phyloP scores from a whole-genome alignment of 2,113 vertebrate species.

The Scytalopus superciliaris region DNA sequence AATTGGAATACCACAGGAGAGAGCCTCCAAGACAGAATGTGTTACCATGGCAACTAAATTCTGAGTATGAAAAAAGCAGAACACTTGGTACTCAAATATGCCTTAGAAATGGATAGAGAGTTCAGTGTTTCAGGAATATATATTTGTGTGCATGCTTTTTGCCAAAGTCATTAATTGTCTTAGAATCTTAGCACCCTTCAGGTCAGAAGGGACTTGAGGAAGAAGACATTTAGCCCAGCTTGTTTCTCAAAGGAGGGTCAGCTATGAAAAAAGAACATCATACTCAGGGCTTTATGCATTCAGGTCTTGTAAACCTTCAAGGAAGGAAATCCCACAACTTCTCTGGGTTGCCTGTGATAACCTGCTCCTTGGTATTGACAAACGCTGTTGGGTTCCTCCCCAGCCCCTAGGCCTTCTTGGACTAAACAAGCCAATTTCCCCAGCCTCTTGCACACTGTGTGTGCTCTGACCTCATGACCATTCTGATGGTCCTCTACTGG shows the following conservation, averaged over 20 bases:
- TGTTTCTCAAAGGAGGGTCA: background rate
- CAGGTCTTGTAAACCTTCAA: background rate
- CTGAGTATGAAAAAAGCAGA: background rate
- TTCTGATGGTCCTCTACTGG: background rate
- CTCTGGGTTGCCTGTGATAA: background rate
- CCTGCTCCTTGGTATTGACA: background rate
- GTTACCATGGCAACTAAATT: conserved; percentile 66
- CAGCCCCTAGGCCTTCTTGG: too few relatives aligned
- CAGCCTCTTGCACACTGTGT: background rate
- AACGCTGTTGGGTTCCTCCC: background rate
- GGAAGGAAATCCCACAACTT: background rate
- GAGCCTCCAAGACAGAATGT: background rate
- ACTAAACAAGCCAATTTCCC: background rate
- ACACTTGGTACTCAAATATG: conserved; percentile 3
- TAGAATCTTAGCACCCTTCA: background rate
- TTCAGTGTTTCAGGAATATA: background rate
- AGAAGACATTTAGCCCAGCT: background rate
- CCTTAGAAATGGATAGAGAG: conserved; percentile 29
- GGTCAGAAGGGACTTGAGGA: background rate
- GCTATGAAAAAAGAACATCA: background rate
- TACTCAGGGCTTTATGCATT: background rate
- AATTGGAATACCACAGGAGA: background rate
- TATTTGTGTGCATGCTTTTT: conserved; percentile 11
- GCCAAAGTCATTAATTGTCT: background rate
- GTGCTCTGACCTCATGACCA: background rate